A percentile compares a stretch with the other conserved stretches of the same genome.
Conservation (phyloP, 2,113 vertebrate genomes). For the Oryzias woworae region DNA sequence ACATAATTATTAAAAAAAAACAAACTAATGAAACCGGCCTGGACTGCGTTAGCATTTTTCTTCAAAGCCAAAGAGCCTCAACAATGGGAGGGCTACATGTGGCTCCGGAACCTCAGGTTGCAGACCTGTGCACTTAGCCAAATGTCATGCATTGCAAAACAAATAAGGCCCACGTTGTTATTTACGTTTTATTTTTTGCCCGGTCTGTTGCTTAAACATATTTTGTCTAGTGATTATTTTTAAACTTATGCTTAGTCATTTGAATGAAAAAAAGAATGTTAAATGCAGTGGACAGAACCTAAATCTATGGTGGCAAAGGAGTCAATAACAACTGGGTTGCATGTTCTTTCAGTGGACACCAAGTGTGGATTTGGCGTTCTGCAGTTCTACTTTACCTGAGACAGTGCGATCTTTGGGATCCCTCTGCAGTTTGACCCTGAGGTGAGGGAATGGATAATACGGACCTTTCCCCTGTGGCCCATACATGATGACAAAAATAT, state of each 20-base stretch:
- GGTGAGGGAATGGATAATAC: constrained; percentile 92
- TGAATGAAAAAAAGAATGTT: background rate
- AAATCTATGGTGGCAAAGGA: background rate
- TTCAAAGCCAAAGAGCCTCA: too few species aligned
- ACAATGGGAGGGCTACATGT: too few species aligned
- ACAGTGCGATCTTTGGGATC: constrained; percentile 96
- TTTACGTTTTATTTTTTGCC: constrained; percentile 1
- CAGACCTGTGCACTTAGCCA: background rate
- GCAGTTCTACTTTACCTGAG: constrained; percentile 84
- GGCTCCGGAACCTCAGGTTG: too few species aligned
- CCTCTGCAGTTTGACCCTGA: constrained; percentile 90
- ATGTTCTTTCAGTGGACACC: too few species aligned
- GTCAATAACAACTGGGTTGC: background rate
- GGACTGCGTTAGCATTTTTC: too few species aligned
- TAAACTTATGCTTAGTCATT: background rate
- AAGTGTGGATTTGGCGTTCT: too few species aligned
- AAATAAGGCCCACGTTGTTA: constrained; percentile 9
- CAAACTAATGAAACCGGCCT: too few species aligned
- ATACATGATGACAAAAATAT: constrained; percentile 42
- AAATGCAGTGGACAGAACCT: background rate
- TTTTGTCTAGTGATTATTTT: background rate
- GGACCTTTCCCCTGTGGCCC: constrained; percentile 84
- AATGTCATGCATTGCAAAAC: constrained; percentile 21
- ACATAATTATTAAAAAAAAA: too few species aligned
- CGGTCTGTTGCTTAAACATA: too few species aligned